Conservation (phyloP, 2,888 invertebrate genomes). For the Leptinotarsa haldemani region DNA sequence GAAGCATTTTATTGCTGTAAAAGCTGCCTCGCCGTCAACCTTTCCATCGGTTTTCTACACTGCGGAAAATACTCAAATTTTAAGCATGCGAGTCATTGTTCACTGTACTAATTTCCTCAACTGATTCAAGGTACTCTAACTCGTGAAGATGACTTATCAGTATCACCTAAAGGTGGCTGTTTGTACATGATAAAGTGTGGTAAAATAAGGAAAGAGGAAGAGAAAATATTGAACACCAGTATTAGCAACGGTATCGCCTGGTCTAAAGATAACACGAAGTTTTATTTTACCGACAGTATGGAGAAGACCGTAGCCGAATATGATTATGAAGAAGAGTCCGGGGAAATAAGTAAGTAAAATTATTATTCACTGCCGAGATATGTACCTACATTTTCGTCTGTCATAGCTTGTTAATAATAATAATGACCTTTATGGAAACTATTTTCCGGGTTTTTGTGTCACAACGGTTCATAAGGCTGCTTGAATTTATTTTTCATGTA, state of each 20-base stretch:
- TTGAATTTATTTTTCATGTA: no score
- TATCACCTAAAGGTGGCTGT: conserved; percentile 45
- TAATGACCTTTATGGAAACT: no score
- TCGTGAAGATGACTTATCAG: conserved; percentile 45
- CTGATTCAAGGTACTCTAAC: conserved; percentile 48
- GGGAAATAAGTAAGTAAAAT: conserved; percentile 61
- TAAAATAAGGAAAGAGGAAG: conserved; percentile 29
- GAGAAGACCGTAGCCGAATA: conserved; percentile 74
- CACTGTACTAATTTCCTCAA: neutral
- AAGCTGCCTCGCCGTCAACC: no score
- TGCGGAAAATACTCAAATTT: neutral
- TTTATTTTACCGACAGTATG: conserved; percentile 81
- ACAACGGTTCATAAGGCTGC: no score
- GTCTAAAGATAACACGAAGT: conserved; percentile 73
- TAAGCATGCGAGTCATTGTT: neutral
- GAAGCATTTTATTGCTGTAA: no score
- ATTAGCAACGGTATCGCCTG: conserved; percentile 83
- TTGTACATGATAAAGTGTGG: conserved; percentile 41
- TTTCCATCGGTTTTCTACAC: neutral
- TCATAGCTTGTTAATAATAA: no score
- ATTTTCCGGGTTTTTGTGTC: no score
- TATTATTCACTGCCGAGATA: neutral
- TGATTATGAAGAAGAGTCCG: conserved; percentile 72
- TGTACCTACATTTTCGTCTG: no score
- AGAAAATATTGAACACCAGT: conserved; percentile 63